These are phyloP conservation scores for Pseudococcus longispinus DNA, from an alignment of 2,888 invertebrate species.

Conservation along the genomic window DNA sequence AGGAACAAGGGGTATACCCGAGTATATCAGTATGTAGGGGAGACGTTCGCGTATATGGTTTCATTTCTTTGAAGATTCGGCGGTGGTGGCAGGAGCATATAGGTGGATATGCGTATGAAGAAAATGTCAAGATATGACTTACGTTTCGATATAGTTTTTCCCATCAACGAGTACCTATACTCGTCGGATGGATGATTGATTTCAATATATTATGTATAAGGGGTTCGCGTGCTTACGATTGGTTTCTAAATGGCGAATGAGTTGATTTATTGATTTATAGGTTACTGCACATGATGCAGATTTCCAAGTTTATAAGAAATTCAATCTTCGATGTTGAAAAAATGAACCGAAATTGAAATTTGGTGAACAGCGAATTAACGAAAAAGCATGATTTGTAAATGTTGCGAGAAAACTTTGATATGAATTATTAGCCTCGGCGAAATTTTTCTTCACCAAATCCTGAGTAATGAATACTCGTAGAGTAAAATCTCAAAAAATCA, in stretches of 20 bases:
- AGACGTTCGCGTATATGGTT: constrained; percentile 3
- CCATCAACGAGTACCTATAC: neutral
- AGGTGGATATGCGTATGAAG: neutral
- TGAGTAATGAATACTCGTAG: neutral
- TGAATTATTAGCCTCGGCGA: neutral
- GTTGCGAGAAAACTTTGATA: neutral
- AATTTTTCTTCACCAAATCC: neutral
- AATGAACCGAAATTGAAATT: neutral
- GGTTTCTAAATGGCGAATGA: neutral
- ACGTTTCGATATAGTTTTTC: constrained; percentile 33
- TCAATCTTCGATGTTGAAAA: neutral
- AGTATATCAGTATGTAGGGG: neutral
- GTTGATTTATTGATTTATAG: neutral
- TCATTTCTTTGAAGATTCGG: constrained; percentile 27
- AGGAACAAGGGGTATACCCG: neutral
- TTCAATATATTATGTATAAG: neutral
- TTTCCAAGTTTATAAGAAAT: neutral
- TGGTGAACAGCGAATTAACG: neutral
- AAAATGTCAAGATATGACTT: constrained; percentile 37
- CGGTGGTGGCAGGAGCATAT: neutral
- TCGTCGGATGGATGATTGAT: constrained; percentile 3
- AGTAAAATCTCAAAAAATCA: constrained; percentile 28
- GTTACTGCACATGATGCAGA: neutral
- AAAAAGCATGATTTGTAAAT: neutral
- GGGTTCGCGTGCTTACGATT: neutral